Percentiles rank a stretch among this genome's conserved stretches.
phyloP scores from a whole-genome alignment of 2,888 invertebrate species.

The Actias luna region DNA sequence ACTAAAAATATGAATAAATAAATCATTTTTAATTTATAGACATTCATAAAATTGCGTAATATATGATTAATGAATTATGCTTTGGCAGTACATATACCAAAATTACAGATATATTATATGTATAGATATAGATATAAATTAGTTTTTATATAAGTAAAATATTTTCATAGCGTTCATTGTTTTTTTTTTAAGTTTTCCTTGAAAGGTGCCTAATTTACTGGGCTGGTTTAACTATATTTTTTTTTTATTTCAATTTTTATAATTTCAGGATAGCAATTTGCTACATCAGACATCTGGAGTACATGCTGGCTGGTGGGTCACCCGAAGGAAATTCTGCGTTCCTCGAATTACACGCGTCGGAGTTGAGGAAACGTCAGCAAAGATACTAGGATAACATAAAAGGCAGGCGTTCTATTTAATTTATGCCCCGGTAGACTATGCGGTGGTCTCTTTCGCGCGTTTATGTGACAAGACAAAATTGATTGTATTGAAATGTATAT shows the following conservation, averaged over 20 bases:
- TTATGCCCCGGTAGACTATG: not conserved
- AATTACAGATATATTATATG: no score
- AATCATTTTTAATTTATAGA: no score
- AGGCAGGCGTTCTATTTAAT: not conserved
- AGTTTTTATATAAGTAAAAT: no score
- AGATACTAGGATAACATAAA: constrained; percentile 36
- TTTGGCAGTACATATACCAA: no score
- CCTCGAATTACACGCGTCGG: constrained; percentile 57
- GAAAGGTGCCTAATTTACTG: no score
- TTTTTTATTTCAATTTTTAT: not conserved
- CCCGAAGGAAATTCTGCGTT: constrained; percentile 61
- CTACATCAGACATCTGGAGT: constrained; percentile 88
- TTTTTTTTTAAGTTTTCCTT: no score
- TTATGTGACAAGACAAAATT: not conserved
- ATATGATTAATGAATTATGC: no score
- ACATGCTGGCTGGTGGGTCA: constrained; percentile 72
- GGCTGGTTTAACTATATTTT: not conserved
- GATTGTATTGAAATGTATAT: not conserved
- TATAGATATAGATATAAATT: no score
- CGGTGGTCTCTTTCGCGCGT: not conserved
- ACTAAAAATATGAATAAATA: no score
- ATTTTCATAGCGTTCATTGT: no score
- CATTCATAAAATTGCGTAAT: no score
- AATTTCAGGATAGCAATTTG: constrained; percentile 86
- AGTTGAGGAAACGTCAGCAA: constrained; percentile 51